Base-by-base conservation (phyloP, 1,140 invertebrate genomes). In the Micrasema longulum region DNA sequence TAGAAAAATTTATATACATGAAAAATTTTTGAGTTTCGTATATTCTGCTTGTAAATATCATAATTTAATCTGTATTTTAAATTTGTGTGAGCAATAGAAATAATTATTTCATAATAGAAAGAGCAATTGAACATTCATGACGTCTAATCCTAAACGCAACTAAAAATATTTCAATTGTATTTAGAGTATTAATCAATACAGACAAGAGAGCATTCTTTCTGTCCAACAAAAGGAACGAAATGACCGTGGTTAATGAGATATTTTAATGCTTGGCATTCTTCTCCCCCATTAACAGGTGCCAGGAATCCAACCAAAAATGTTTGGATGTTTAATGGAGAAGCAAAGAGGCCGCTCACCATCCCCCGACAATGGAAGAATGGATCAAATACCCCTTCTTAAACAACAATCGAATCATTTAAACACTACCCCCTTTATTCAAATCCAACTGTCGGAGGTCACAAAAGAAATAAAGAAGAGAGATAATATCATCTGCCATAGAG, bases 401-500 rank as follows among this genome's bases (percentile, higher is more conserved):
- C 41, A 45, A 63, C 60, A 63, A 63, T 63, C 60, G 38, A 63
- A 63, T 63, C 60, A 63, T 63, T 63, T 63, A 63, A 63, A 63
- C 60, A 63, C 60, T 47, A 62, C 57, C 57, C 57, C 43, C 60
- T 26, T 63, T 63, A 63, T 63, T 63, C 60, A 26, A 26, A 45
- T 22, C 41, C 60, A 45, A 45, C 55, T n/a, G 60, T 23, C 60
- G 60, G 60, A 43, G 43, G 14, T 47, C 12, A 63, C 41, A 63
- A 63, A 60, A 45, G 18, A 36, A 63, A 14, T 43, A 22, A 43
- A 45, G 41, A 10, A 45, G 41, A 12, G 10, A 22, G 60, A 38
- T 45, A 22, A 63, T 45, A 63, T 63, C 38, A 63, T 63, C 60
- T 63, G 38, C 14, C 10, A 63, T 45, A 20, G 26, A 63, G 43